Percentiles rank a stretch among this genome's conserved stretches.
Conservation (phyloP, 2,888 invertebrate genomes). For the Abscondita cerata region DNA sequence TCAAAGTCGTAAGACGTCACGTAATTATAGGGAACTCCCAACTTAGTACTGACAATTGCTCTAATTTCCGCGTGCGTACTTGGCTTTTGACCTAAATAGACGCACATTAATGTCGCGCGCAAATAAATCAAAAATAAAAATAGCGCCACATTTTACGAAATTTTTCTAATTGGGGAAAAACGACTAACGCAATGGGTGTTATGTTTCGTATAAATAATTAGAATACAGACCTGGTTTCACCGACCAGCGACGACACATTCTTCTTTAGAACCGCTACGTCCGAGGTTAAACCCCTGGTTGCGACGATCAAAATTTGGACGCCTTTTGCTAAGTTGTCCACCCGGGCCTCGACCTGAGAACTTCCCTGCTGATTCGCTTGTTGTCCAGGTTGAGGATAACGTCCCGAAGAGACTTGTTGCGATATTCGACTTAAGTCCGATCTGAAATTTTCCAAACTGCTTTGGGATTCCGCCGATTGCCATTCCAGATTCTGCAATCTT, state of each 20-base stretch:
- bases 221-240: slow-evolving; percentile 40
- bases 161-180: too few species aligned
- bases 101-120: too few species aligned
- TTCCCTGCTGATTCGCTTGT: not conserved
- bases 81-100: too few species aligned
- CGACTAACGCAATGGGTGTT: too few species aligned
- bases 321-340: slow-evolving; percentile 44
- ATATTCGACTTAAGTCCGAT: slow-evolving; percentile 49
- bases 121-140: too few species aligned
- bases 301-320: slow-evolving; percentile 43
- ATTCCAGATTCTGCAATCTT: slow-evolving; percentile 57
- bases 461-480: slow-evolving; percentile 54
- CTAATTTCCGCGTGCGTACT: too few species aligned
- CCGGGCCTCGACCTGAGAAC: slow-evolving; percentile 34
- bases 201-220: not conserved
- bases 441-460: slow-evolving; percentile 55
- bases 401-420: slow-evolving; percentile 17
- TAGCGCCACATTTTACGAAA: too few species aligned
- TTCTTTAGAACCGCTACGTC: slow-evolving; percentile 42
- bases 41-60: too few species aligned
- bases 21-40: too few species aligned
- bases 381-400: not conserved
- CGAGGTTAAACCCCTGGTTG: slow-evolving; percentile 38
- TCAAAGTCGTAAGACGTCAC: too few species aligned
- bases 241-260: slow-evolving; percentile 40